phyloP scores from a whole-genome alignment of 2,888 invertebrate genomes.

The Erebia aethiops region DNA sequence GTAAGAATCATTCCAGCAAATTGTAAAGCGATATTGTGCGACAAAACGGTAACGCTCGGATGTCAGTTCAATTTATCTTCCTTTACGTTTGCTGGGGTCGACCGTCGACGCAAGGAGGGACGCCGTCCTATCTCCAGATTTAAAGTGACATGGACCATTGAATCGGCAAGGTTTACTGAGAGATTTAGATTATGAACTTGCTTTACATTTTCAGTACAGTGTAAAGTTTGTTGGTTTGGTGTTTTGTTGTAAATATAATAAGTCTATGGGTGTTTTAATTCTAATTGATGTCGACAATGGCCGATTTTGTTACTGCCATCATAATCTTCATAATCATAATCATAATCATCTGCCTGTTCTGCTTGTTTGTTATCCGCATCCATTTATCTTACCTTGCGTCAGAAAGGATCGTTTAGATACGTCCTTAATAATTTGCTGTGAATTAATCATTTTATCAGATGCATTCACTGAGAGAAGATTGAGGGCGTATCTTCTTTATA shows the following conservation, averaged over 20 bases:
- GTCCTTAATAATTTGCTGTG: not conserved
- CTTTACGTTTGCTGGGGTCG: constrained; percentile 46
- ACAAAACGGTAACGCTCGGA: constrained; percentile 53
- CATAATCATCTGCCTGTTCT: too few relatives aligned
- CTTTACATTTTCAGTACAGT: constrained; percentile 6
- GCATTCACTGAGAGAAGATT: not conserved
- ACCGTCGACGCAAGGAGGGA: constrained; percentile 45
- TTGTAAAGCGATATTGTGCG: constrained; percentile 37
- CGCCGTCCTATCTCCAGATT: constrained; percentile 32
- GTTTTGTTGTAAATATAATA: too few relatives aligned
- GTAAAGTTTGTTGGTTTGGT: not conserved
- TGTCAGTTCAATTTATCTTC: constrained; percentile 60
- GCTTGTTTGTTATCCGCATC: too few relatives aligned
- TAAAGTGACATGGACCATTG: constrained; percentile 34
- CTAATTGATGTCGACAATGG: not conserved
- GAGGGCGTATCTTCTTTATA: not conserved
- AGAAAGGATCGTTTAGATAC: not conserved
- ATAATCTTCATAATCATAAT: too few relatives aligned
- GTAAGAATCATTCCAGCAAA: constrained; percentile 24
- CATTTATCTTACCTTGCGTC: too few relatives aligned
- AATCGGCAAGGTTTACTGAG: constrained; percentile 16
- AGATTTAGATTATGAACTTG: constrained; percentile 23
- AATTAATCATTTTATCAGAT: not conserved
- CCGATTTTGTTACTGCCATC: not conserved
- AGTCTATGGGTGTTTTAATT: not conserved